Base-by-base conservation (phyloP, 2,797 vertebrate genomes). In the Sebastes itinus region DNA sequence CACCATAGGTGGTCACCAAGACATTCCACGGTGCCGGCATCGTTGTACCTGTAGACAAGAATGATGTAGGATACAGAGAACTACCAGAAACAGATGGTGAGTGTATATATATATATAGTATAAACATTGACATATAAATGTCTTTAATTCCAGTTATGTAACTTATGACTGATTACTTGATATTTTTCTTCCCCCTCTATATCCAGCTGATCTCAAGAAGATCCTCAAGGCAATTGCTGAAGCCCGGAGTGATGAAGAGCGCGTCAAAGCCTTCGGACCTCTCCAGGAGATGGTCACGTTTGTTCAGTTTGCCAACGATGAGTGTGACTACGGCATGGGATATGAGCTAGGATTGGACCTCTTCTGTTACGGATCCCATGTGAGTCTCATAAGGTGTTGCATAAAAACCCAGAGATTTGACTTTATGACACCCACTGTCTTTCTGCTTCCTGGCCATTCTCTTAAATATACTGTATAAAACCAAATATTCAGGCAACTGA, bases 271-370 rank as follows among this genome's bases (percentile, higher is more conserved):
- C 16, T 99, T 99, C 80, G 97, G 96, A 4, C 98, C 98, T 7
- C 92, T 99, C 72, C 98, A 99, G 82, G 97, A 99, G 92, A 98
- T 99, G 92, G 96, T 98, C 80, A 99, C 99, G 0, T 98, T 96
- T 59, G 97, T 99, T 88, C 98, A 99, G 89, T 99, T 99, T 89
- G 98, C 98, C 33, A 99, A 99, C 7, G 98, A 99, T 23, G 99
- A 99, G 79, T 99, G 98, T 60, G 99, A 99, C 82, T 99, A 99
- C 1, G 98, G 98, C 75, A 99, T 99, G 99, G 98, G 98, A 2
- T 98, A 97, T 0, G 99, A 99, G 72, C 91, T 99, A 55, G 99
- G 98, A 32, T 94, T 98, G 64, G 97, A 99, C 91, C 97, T 99
- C 54, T 99, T 99, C 90, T 98, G 97, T 91, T 97, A 96, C 0